These are phyloP conservation scores for Gymnothorax reevesii DNA, from an alignment of 2,797 vertebrate species.

Conservation along the genomic window DNA sequence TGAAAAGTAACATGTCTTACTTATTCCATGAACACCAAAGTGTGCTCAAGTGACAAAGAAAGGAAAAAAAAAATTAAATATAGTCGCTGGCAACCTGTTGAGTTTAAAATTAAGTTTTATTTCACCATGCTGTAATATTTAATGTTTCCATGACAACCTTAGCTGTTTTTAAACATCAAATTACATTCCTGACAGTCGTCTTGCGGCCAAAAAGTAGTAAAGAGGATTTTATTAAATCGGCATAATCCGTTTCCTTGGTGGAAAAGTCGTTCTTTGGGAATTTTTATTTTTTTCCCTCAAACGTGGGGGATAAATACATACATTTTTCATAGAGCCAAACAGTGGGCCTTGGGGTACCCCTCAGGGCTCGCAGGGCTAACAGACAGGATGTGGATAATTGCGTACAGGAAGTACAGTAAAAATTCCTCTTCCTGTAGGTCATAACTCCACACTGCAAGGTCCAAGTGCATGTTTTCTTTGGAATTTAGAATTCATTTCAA, in stretches of 20 bases:
- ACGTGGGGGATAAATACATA: neutral
- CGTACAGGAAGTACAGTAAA: neutral
- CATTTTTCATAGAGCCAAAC: neutral
- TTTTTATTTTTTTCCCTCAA: neutral
- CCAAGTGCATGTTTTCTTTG: neutral
- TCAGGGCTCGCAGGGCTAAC: neutral
- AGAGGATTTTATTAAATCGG: conserved; percentile 42
- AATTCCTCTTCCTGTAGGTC: too few species aligned
- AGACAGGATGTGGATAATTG: neutral
- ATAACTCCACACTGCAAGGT: too few species aligned
- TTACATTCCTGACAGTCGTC: conserved; percentile 33
- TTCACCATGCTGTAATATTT: conserved; percentile 61
- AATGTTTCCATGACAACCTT: conserved; percentile 65
- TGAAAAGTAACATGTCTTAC: conserved; percentile 64
- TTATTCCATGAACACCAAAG: conserved; percentile 64
- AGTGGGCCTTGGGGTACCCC: neutral
- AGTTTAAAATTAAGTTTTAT: conserved; percentile 65
- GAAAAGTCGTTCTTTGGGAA: conserved; percentile 16
- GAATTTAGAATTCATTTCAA: neutral
- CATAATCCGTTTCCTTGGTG: conserved; percentile 13
- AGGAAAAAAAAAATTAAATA: conserved; percentile 58
- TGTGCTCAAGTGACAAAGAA: conserved; percentile 55
- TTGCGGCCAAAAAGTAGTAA: conserved; percentile 34
- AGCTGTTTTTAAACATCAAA: conserved; percentile 62
- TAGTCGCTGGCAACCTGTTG: conserved; percentile 67